A percentile compares a stretch with the other conserved stretches of the same genome.
These are phyloP conservation scores for Solen grandis DNA, from an alignment of 1,140 invertebrate species.

Conservation along the genomic window DNA sequence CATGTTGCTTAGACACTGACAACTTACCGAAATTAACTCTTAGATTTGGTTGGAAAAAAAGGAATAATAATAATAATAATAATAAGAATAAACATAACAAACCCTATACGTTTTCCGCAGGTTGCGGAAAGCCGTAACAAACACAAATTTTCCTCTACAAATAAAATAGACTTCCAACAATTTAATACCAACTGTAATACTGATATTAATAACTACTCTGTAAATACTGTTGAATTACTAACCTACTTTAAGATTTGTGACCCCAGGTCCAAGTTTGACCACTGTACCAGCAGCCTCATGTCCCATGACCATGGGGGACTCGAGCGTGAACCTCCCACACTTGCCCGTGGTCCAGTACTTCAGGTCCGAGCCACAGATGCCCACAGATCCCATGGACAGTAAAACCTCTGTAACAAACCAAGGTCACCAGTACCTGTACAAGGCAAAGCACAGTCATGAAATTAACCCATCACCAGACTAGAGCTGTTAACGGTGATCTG, in stretches of 20 bases:
- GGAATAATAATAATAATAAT: no score
- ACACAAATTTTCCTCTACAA: no score
- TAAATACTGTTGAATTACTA: no score
- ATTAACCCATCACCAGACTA: neutral
- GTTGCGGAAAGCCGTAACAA: no score
- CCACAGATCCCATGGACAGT: slow-evolving; percentile 92
- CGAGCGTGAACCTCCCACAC: slow-evolving; percentile 82
- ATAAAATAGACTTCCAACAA: no score
- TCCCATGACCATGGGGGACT: slow-evolving; percentile 73
- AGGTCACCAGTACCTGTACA: neutral
- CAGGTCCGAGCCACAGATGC: slow-evolving; percentile 97
- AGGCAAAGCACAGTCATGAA: neutral
- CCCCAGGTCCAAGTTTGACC: slow-evolving; percentile 78
- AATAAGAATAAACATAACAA: no score
- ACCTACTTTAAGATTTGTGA: slow-evolving; percentile 69
- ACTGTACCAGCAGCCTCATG: slow-evolving; percentile 77
- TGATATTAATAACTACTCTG: no score
- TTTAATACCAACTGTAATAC: no score
- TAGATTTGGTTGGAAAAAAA: no score
- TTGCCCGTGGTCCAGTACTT: slow-evolving; percentile 91
- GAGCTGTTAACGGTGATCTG: neutral
- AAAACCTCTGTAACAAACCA: slow-evolving; percentile 87
- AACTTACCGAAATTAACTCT: no score
- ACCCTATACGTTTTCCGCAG: no score
- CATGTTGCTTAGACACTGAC: no score